These are phyloP conservation scores for Trachelus iudaicus DNA, from an alignment of 2,888 invertebrate species.

Conservation along the genomic window DNA sequence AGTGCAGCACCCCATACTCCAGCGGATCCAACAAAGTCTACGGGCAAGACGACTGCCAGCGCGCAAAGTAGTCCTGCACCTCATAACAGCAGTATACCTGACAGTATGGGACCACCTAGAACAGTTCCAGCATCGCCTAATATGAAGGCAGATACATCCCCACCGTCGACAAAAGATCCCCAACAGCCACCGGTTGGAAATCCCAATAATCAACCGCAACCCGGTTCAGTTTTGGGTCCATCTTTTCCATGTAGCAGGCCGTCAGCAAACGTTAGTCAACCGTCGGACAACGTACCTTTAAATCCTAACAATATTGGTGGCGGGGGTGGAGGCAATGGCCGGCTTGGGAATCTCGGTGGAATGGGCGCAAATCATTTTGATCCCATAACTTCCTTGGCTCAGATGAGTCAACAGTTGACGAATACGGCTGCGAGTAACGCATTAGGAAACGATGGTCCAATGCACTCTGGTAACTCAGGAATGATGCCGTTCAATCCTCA, in stretches of 20 bases:
- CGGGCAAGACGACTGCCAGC: conserved; percentile 53
- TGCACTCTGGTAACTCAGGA: conserved; percentile 61
- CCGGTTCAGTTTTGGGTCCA: conserved; percentile 30
- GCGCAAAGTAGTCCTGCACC: conserved; percentile 63
- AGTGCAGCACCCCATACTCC: conserved; percentile 59
- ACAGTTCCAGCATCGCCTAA: conserved; percentile 63
- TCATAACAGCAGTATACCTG: conserved; percentile 55
- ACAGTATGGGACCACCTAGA: conserved; percentile 62
- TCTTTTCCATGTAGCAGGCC: conserved; percentile 57
- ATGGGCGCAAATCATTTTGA: conserved; percentile 79
- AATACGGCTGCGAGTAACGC: conserved; percentile 76
- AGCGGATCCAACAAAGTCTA: conserved; percentile 49
- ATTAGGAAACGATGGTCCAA: conserved; percentile 68
- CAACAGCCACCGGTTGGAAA: conserved; percentile 43
- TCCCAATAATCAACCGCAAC: conserved; percentile 40
- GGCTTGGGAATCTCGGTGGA: conserved; percentile 56
- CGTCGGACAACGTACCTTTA: conserved; percentile 73
- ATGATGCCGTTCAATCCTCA: conserved; percentile 69
- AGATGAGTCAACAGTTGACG: conserved; percentile 94
- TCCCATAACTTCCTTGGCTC: conserved; percentile 92
- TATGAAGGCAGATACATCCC: conserved; percentile 61
- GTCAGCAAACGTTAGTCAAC: conserved; percentile 56
- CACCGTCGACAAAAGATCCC: conserved; percentile 54
- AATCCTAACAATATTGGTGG: conserved; percentile 73
- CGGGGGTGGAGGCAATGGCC: conserved; percentile 60